Evolutionary conservation across 2,113 vertebrate genomes (phyloP), one percentile per base, ranked within the genome.

Genomic region (Pithys albifrons): DNA sequence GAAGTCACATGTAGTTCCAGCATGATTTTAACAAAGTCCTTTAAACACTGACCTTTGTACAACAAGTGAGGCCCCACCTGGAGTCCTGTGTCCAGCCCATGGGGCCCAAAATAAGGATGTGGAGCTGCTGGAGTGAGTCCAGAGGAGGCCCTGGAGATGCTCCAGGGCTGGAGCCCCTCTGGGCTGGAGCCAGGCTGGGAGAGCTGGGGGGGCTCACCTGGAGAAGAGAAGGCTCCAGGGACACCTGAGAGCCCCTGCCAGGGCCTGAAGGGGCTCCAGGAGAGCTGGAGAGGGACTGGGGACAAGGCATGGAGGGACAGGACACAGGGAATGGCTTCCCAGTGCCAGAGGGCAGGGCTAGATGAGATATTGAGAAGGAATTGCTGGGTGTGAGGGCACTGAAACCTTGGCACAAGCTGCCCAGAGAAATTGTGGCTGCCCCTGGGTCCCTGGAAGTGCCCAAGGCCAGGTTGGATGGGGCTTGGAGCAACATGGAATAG

Each of bases 31-130:
- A 39, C 22, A 11, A 65, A 75, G 14, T 14, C 12, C 17, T 62
- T 83, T 27, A 61, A 89, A 55, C 20, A 41, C 31, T 35, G 16
- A 49, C 12, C 25, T 82, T 54, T 25, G 19, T 12, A 37, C 1
- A 20, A 28, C 6, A 12, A 13, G 15, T 25, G 48, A 55, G 48
- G 71, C 7, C 18, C 8, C 16, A 25, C 13, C 33, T 59, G 52
- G 22, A 66, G 14, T 66, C 43, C 43, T 33, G 13, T 37, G 37
- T 51, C 37, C 52, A 52, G 22, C 33, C 49, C 49, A 49, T 14
- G 10, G 18, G 15, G 31, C 7, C 2, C 37, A 45, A 22, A 3
- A n/a, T 15, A 69, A 61, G 0, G 39, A 75, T 1, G 0, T 0
- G 28, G 23, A 59, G 54, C 70, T 69, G 62, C 39, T 75, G 87